Base-by-base conservation (phyloP, 1,140 invertebrate species). In the Heliconius eleuchia region DNA sequence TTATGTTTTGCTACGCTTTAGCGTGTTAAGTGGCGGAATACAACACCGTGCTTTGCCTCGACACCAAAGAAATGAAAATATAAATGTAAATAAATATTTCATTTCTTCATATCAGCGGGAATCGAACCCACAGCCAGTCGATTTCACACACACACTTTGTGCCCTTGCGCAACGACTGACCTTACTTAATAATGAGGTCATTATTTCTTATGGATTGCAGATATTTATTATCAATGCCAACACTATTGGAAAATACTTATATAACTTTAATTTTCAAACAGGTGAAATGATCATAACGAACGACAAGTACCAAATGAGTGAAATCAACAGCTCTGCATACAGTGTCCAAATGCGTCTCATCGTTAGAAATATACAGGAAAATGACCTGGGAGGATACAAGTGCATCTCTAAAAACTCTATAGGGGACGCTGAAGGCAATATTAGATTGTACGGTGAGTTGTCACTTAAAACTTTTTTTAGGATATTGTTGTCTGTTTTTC, bases 341-440 rank as follows among this genome's bases (percentile, higher is more conserved):
- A 96, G 97, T 83, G 96, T 97, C 3, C 96, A 97, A 87, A 97
- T 98, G 97, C 95, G 96, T 71, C 94, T 99, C 34, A 95, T 97
- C 27, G 97, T 99, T 52, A 95, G 96, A 70, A 96, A 97, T 78
- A 95, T 99, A 52, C 96, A 97, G 76, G 95, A 96, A 73, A 95
- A 95, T 52, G 98, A 99, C 94, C 96, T 98, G 86, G 98, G 98
- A 3, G 96, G 97, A 16, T 99, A 99, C 95, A 98, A 97, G 88
- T 99, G 98, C 94, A 98, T 98, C 81, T 98, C 98, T 23, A 98
- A 98, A 91, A 99, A 99, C 94, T 97, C 97, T 50, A 97, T 99
- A 78, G 98, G 98, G 3, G 97, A 97, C 81, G 98, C 98, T 19
- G 97, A 98, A 88, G 97, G 97, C 71, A 97, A 96, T 82, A 98